Conservation (phyloP, 1,140 invertebrate species). For the Brachionus asplanchnoidis region DNA sequence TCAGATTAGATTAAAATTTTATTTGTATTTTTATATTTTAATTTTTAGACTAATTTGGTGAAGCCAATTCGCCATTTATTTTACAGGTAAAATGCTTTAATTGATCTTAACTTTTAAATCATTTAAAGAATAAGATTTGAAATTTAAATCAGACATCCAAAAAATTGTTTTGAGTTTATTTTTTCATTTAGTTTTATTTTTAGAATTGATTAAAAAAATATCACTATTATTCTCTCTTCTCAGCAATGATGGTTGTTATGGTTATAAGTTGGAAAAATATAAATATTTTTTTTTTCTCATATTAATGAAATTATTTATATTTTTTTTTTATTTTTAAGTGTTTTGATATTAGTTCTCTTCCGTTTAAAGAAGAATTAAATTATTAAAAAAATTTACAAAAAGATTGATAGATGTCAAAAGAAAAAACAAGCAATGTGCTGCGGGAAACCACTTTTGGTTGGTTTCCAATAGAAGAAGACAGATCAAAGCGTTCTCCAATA, state of each 20-base stretch:
- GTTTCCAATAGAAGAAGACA: not conserved
- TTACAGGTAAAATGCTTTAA: not conserved
- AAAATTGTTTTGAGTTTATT: no score
- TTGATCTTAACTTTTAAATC: not conserved
- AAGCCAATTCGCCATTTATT: not conserved
- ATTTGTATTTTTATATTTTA: no score
- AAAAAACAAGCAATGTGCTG: not conserved
- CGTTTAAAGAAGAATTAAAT: not conserved
- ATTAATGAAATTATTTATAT: not conserved
- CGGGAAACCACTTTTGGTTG: not conserved
- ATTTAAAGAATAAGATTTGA: not conserved
- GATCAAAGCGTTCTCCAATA: not conserved
- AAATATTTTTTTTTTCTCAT: not conserved
- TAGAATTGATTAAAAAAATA: not conserved
- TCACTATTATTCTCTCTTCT: not conserved
- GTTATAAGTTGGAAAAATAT: slow-evolving; percentile 19
- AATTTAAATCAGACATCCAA: not conserved
- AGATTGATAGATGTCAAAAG: not conserved
- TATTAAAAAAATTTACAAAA: not conserved
- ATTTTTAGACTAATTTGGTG: not conserved
- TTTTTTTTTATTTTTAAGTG: not conserved
- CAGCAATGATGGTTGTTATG: slow-evolving; percentile 15
- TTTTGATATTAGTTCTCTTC: not conserved
- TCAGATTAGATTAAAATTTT: no score
- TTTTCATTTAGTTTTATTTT: not conserved